phyloP scores from a whole-genome alignment of 1,140 invertebrate species.

The Thaumetopoea pityocampa region DNA sequence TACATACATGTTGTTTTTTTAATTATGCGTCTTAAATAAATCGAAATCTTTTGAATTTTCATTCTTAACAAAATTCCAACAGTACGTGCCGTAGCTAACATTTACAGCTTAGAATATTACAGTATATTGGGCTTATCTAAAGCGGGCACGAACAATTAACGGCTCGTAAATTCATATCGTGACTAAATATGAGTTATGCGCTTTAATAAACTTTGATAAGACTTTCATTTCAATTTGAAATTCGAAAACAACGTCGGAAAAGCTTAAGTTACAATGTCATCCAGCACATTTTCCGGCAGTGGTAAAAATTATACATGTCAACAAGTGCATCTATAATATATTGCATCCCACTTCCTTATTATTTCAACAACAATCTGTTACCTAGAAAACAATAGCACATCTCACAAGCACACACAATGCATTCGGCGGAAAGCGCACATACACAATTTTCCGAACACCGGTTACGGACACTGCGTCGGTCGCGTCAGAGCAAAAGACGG shows the following conservation, averaged over 20 bases:
- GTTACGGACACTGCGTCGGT: slow-evolving; percentile 69
- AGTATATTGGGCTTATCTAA: slow-evolving; percentile 60
- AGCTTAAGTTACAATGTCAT: slow-evolving; percentile 4
- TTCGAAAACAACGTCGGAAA: slow-evolving; percentile 6
- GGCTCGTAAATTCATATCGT: slow-evolving; percentile 53
- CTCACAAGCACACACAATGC: slow-evolving; percentile 71
- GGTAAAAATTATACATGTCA: slow-evolving; percentile 29
- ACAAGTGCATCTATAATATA: slow-evolving; percentile 33
- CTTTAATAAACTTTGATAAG: slow-evolving; percentile 36
- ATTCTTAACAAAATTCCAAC: slow-evolving; percentile 6
- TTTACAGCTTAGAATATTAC: no score
- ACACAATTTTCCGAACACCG: slow-evolving; percentile 73
- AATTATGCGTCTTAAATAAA: neutral
- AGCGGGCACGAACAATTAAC: slow-evolving; percentile 59
- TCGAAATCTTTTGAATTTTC: neutral
- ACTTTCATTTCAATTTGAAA: slow-evolving; percentile 16
- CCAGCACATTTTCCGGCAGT: slow-evolving; percentile 22
- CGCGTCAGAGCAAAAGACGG: slow-evolving; percentile 57
- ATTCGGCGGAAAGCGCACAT: slow-evolving; percentile 72
- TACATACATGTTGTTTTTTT: neutral
- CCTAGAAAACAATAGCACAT: slow-evolving; percentile 75
- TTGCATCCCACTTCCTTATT: slow-evolving; percentile 51
- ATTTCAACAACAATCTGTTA: slow-evolving; percentile 52
- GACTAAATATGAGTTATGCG: slow-evolving; percentile 32
- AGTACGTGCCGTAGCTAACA: slow-evolving; percentile 20